Percentiles rank a stretch among this genome's conserved stretches.
phyloP scores from a whole-genome alignment of 2,888 invertebrate species.

The Netelia fuscicornis region DNA sequence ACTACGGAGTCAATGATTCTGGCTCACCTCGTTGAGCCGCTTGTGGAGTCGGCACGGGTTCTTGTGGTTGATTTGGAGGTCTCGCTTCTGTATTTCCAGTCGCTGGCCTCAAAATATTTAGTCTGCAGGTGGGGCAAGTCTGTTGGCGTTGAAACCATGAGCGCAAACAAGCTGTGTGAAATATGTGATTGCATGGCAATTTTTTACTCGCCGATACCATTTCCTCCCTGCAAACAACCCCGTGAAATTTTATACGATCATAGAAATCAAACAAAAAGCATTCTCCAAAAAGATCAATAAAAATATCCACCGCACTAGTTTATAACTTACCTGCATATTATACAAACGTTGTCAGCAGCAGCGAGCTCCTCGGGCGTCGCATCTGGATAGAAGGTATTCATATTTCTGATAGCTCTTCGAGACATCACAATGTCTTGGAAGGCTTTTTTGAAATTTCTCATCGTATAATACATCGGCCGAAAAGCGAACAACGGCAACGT shows the following conservation, averaged over 20 bases:
- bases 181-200: constrained; percentile 99
- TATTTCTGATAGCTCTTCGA: constrained; percentile 97
- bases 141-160: constrained; percentile 99
- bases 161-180: constrained; percentile 98
- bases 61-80: constrained; percentile 82
- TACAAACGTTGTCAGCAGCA: constrained; percentile 98
- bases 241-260: too few species aligned
- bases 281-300: too few species aligned
- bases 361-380: constrained; percentile 96
- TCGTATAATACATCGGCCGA: constrained; percentile 99
- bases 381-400: constrained; percentile 99
- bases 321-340: constrained; percentile 92
- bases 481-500: constrained; percentile 99
- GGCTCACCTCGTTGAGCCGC: constrained; percentile 69
- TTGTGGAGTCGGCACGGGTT: constrained; percentile 77
- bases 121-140: constrained; percentile 99
- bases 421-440: constrained; percentile 98
- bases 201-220: constrained; percentile 94
- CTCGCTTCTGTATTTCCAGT: constrained; percentile 72
- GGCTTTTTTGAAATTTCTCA: constrained; percentile 98
- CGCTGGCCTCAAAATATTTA: constrained; percentile 90
- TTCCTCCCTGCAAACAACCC: constrained; percentile 86
- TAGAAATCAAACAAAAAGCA: too few species aligned
- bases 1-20: background rate
- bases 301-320: too few species aligned